Base-by-base conservation (phyloP, 2,888 invertebrate species). In the Zygaena filipendulae region DNA sequence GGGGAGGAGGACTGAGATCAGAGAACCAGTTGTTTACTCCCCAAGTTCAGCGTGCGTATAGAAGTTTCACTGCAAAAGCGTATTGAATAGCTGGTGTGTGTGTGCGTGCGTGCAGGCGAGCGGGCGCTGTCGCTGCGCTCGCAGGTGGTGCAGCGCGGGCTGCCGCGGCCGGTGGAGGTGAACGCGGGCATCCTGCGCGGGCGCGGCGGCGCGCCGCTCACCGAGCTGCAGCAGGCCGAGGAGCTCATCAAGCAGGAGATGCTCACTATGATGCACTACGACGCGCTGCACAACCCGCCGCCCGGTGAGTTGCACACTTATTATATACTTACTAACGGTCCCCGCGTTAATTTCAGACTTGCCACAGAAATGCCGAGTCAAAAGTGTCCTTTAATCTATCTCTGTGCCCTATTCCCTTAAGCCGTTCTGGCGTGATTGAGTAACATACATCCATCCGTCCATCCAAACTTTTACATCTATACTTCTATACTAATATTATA, bases 211-310 rank as follows among this genome's bases (percentile, higher is more conserved):
- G 86, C 88, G 23, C 87, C 90, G 3, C 83, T 96, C 11, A 90
- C 89, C 6, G 90, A 95, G 41, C 83, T 96, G 36, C 97, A 97
- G 69, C 91, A 90, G 82, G 96, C 97, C 2, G 97, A 98, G 75
- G 97, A 98, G 62, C 64, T 96, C 39, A 94, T 98, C 37, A 97
- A 97, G 70, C 86, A 88, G 32, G 97, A 98, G 82, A 97, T 98
- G 96, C 84, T 96, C 39, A 89, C 91, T 12, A 96, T 98, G 95
- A 77, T 96, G 43, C 91, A 96, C 48, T 93, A 90, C 51, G 97
- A 98, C 67, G 87, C 91, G 13, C 63, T 93, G 0, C 84, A 91
- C 48, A 90, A 91, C 64, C 94, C 96, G 0, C 67, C 67, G 4
- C 43, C 57, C 0, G 63, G 74, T 74, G 13, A 20, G n/a, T n/a